Conservation (phyloP, 2,888 invertebrate genomes). For the Apoda limacodes region DNA sequence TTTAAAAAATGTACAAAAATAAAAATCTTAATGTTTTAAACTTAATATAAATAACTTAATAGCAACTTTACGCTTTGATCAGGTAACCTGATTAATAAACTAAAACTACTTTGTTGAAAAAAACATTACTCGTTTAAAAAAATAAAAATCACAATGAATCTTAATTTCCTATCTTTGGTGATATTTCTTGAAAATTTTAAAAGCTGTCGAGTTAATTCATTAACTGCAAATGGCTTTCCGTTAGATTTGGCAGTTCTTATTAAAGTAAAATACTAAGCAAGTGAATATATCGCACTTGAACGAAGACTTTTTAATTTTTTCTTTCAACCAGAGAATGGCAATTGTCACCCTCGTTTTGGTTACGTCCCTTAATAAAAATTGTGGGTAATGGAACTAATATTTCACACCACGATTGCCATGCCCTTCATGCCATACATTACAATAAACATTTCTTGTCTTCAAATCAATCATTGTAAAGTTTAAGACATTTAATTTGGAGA, state of each 20-base stretch:
- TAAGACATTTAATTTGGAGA: slow-evolving; percentile 12
- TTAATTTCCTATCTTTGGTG: slow-evolving; percentile 13
- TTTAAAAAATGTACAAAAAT: too few relatives aligned
- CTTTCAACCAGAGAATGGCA: slow-evolving; percentile 10
- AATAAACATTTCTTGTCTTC: slow-evolving; percentile 6
- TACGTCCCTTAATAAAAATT: slow-evolving; percentile 9
- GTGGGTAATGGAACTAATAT: slow-evolving; percentile 12
- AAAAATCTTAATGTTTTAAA: too few relatives aligned
- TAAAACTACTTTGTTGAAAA: too few relatives aligned
- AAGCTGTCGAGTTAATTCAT: slow-evolving; percentile 5
- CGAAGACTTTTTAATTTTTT: slow-evolving; percentile 6
- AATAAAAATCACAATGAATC: too few relatives aligned
- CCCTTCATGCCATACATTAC: slow-evolving; percentile 7
- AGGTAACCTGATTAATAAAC: too few relatives aligned
- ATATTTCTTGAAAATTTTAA: slow-evolving; percentile 11
- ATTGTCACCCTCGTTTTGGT: slow-evolving; percentile 10
- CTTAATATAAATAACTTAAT: too few relatives aligned
- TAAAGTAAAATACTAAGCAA: slow-evolving; percentile 8
- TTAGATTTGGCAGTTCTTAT: slow-evolving; percentile 8
- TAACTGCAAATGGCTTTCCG: slow-evolving; percentile 4
- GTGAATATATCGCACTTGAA: slow-evolving; percentile 5
- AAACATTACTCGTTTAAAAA: too few relatives aligned
- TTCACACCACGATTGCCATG: slow-evolving; percentile 2
- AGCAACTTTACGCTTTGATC: too few relatives aligned
- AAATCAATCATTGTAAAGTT: slow-evolving; percentile 12